These are phyloP conservation scores for Corythoichthys intestinalis DNA, from an alignment of 2,113 vertebrate species.

Conservation along the genomic window DNA sequence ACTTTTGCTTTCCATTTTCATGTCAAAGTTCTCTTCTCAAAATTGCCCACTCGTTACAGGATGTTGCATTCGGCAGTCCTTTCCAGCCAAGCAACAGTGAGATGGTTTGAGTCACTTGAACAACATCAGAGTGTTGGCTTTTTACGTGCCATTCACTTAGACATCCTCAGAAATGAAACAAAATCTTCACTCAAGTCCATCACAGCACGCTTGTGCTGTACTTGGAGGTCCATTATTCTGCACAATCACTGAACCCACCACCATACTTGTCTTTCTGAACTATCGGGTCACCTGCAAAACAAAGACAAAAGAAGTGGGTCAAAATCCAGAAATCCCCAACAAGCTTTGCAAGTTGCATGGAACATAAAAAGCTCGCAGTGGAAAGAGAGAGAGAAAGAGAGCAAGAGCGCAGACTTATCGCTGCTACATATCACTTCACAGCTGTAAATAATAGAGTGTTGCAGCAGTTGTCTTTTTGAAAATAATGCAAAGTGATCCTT, in stretches of 20 bases:
- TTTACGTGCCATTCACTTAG: slow-evolving; percentile 18
- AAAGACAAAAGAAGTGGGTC: slow-evolving; percentile 21
- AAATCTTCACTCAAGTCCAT: slow-evolving; percentile 38
- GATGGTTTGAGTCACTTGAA: slow-evolving; percentile 23
- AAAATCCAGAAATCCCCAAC: slow-evolving; percentile 5
- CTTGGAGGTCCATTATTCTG: slow-evolving; percentile 48
- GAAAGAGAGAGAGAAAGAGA: neutral
- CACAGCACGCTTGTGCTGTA: slow-evolving; percentile 28
- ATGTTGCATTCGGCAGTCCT: slow-evolving; percentile 45
- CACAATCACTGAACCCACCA: slow-evolving; percentile 22
- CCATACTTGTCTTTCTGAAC: slow-evolving; percentile 34
- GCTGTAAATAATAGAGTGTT: slow-evolving; percentile 11
- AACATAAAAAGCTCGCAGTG: slow-evolving; percentile 25
- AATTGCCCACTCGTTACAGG: slow-evolving; percentile 37
- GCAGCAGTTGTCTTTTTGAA: slow-evolving; percentile 14
- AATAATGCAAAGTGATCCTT: slow-evolving; percentile 25
- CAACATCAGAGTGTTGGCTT: slow-evolving; percentile 49
- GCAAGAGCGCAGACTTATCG: neutral
- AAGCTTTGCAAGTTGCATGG: slow-evolving; percentile 13
- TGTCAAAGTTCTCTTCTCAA: slow-evolving; percentile 30
- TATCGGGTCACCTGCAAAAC: slow-evolving; percentile 76
- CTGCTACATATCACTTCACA: slow-evolving; percentile 3
- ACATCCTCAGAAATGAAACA: slow-evolving; percentile 46
- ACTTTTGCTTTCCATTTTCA: slow-evolving; percentile 35
- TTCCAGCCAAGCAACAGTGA: slow-evolving; percentile 26